phyloP scores from a whole-genome alignment of 2,888 invertebrate genomes.

The Glaucopsyche alexis region DNA sequence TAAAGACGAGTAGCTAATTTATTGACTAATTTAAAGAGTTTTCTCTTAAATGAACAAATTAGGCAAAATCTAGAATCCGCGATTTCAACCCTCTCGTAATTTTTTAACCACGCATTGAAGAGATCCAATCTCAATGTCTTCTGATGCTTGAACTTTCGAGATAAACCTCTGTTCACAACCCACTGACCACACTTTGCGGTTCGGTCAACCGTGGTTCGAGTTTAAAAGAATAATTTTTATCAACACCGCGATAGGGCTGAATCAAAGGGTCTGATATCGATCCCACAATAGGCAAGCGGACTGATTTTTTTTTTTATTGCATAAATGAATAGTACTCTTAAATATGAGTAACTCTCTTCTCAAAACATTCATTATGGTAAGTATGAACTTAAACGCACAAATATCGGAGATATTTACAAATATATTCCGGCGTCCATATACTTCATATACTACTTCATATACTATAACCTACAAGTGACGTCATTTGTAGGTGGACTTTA shows the following conservation, averaged over 20 bases:
- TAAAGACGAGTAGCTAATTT: not conserved
- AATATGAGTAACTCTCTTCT: too few relatives aligned
- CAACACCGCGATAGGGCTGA: conserved; percentile 41
- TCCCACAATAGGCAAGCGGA: too few relatives aligned
- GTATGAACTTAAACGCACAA: too few relatives aligned
- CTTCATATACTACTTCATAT: too few relatives aligned
- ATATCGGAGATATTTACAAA: too few relatives aligned
- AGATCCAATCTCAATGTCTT: conserved; percentile 5
- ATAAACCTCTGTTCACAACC: conserved; percentile 49
- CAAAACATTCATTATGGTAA: too few relatives aligned
- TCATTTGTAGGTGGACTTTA: too few relatives aligned
- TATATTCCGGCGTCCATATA: too few relatives aligned
- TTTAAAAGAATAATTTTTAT: conserved; percentile 70
- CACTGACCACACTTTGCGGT: conserved; percentile 65
- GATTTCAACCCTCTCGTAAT: not conserved
- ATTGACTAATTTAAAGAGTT: not conserved
- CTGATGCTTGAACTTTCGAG: conserved; percentile 8
- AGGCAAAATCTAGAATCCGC: not conserved
- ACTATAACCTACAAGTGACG: too few relatives aligned
- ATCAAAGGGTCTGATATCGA: conserved; percentile 17
- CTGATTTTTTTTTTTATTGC: too few relatives aligned
- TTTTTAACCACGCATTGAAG: not conserved
- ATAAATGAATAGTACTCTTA: too few relatives aligned
- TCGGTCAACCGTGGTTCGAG: conserved; percentile 64
- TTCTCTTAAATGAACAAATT: not conserved